A percentile compares a stretch with the other conserved stretches of the same genome.
Evolutionary conservation across 2,888 invertebrate genomes (phyloP).

Genomic region (Eristalinus aeneus): DNA sequence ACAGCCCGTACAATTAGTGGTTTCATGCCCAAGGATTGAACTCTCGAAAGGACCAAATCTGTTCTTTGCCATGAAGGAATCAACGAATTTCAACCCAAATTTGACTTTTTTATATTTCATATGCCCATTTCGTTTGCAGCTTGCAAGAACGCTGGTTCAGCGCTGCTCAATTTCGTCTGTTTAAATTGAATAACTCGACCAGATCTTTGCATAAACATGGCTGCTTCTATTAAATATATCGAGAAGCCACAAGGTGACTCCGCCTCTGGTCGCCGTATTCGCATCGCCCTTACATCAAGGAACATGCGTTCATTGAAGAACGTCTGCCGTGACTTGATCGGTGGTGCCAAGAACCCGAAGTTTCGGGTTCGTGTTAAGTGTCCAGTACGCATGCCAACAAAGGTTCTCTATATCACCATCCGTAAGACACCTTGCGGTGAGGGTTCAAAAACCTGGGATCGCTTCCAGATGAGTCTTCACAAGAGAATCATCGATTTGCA

Average conservation of each 20-base stretch:
- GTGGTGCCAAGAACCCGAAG: conserved; percentile 98
- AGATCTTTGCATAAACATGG: conserved; percentile 81
- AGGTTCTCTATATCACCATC: conserved; percentile 98
- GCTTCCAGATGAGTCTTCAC: conserved; percentile 98
- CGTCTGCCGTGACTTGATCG: conserved; percentile 98
- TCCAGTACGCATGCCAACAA: conserved; percentile 99
- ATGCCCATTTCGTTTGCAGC: no score
- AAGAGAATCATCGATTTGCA: conserved; percentile 99
- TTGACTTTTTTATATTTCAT: no score
- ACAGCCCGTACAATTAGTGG: no score
- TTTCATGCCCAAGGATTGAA: no score
- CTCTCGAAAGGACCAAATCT: no score
- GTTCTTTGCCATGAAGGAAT: no score
- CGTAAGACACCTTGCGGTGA: conserved; percentile 99
- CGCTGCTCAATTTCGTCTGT: no score
- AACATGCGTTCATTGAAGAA: conserved; percentile 99
- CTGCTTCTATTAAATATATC: conserved; percentile 85
- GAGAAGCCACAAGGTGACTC: conserved; percentile 94
- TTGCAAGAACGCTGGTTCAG: no score
- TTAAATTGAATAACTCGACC: conserved; percentile 92
- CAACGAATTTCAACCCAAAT: no score
- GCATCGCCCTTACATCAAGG: conserved; percentile 98
- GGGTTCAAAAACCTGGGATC: conserved; percentile 99
- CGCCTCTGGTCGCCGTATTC: conserved; percentile 95
- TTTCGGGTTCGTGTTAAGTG: conserved; percentile 98